These are phyloP conservation scores for Netelia inedita DNA, from an alignment of 2,888 invertebrate species.

Conservation along the genomic window DNA sequence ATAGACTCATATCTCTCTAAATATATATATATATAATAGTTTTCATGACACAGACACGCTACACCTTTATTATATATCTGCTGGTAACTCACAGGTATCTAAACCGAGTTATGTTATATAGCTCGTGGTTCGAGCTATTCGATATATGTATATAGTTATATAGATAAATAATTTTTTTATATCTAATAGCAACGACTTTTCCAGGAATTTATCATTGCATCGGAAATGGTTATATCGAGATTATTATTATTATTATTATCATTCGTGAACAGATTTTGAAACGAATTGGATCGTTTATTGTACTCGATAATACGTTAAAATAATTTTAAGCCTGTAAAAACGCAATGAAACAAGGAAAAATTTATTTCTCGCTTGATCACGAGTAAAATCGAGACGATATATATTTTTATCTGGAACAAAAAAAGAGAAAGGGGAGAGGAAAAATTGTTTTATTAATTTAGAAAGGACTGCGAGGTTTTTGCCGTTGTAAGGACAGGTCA, in stretches of 20 bases:
- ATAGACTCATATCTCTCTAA: not conserved
- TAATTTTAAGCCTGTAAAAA: not conserved
- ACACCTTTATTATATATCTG: conserved; percentile 6
- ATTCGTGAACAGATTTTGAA: not conserved
- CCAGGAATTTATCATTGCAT: conserved; percentile 39
- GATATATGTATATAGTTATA: conserved; percentile 3
- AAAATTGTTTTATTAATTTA: too few species aligned
- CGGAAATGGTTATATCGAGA: conserved; percentile 10
- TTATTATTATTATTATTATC: conserved; percentile 14
- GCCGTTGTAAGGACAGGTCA: too few species aligned
- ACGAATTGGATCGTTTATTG: not conserved
- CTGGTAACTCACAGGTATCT: conserved; percentile 25
- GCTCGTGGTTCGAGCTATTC: not conserved
- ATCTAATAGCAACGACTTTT: conserved; percentile 3
- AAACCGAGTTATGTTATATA: conserved; percentile 26
- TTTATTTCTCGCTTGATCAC: too few species aligned
- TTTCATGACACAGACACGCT: conserved; percentile 11
- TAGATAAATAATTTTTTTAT: conserved; percentile 14
- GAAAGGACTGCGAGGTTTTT: too few species aligned
- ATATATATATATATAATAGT: conserved; percentile 22
- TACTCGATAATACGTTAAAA: not conserved
- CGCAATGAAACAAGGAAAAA: not conserved
- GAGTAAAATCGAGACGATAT: too few species aligned
- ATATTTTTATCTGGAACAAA: too few species aligned
- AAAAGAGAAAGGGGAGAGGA: too few species aligned